Evolutionary conservation across 1,140 invertebrate species (phyloP).

Genomic region (Danaus plexippus): DNA sequence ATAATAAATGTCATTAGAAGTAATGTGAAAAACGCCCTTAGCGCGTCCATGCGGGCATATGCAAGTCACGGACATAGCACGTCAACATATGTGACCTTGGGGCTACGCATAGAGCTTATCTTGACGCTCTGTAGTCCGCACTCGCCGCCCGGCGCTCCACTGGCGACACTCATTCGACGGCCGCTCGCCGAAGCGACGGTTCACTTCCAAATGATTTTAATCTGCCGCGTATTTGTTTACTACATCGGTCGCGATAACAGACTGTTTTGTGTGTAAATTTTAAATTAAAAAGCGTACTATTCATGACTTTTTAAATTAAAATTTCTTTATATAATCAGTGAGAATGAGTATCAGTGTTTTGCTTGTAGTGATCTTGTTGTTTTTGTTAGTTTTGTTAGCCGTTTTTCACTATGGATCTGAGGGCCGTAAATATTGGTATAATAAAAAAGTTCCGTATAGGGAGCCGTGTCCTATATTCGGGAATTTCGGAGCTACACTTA

Average conservation of each 20-base stretch:
- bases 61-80: slow-evolving; percentile 52
- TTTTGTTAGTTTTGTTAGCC: slow-evolving; percentile 38
- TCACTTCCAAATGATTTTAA: slow-evolving; percentile 18
- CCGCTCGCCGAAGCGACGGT: slow-evolving; percentile 29
- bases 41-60: slow-evolving; percentile 39
- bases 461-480: slow-evolving; percentile 64
- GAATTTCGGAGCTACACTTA: slow-evolving; percentile 58
- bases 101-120: slow-evolving; percentile 52
- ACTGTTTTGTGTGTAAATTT: slow-evolving; percentile 5
- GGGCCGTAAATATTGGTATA: slow-evolving; percentile 57
- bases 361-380: slow-evolving; percentile 40
- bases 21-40: slow-evolving; percentile 32
- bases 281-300: neutral
- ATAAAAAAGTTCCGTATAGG: slow-evolving; percentile 51
- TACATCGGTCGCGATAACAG: slow-evolving; percentile 13
- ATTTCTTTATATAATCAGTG: slow-evolving; percentile 3
- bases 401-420: slow-evolving; percentile 51
- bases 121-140: slow-evolving; percentile 28
- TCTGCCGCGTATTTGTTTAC: slow-evolving; percentile 51
- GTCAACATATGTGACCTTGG: slow-evolving; percentile 55
- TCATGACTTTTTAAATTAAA: slow-evolving; percentile 1
- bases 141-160: no score
- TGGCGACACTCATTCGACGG: slow-evolving; percentile 45
- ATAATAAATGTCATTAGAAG: no score
- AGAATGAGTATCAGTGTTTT: slow-evolving; percentile 51